Conservation (phyloP, 2,888 invertebrate species). For the Synanthedon tipuliformis region DNA sequence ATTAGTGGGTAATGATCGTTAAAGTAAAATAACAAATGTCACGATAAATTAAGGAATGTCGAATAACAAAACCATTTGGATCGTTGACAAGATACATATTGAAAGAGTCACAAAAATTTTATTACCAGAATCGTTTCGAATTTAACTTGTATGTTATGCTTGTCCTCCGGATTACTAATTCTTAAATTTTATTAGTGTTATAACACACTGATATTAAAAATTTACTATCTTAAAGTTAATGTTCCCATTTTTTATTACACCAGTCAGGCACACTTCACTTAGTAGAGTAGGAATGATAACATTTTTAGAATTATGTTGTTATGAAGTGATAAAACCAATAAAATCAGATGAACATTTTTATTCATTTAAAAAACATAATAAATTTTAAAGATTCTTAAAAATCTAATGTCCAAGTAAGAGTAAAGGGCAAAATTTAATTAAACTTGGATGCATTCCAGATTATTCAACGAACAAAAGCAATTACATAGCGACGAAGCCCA, state of each 20-base stretch:
- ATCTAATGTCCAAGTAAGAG: neutral
- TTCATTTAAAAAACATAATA: no score
- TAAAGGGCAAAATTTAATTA: neutral
- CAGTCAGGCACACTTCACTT: no score
- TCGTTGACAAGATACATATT: conserved; percentile 52
- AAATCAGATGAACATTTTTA: no score
- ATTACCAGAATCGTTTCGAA: conserved; percentile 45
- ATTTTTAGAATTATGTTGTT: no score
- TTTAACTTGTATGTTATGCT: conserved; percentile 23
- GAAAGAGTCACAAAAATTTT: conserved; percentile 48
- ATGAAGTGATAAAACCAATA: no score
- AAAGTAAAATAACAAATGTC: conserved; percentile 54
- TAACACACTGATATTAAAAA: no score
- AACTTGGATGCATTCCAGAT: conserved; percentile 3
- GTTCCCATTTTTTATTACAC: no score
- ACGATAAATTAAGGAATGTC: conserved; percentile 48
- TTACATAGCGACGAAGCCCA: conserved; percentile 27
- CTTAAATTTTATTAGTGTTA: no score
- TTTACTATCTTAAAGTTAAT: no score
- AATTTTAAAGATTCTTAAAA: no score
- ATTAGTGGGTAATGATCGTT: conserved; percentile 28
- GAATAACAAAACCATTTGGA: conserved; percentile 48
- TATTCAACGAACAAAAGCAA: conserved; percentile 19
- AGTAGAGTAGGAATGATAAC: no score
- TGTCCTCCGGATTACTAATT: no score